Evolutionary conservation across 2,113 vertebrate species (phyloP), one percentile per base, ranked within the genome.

Genomic region (Pyrgilauda ruficollis): DNA sequence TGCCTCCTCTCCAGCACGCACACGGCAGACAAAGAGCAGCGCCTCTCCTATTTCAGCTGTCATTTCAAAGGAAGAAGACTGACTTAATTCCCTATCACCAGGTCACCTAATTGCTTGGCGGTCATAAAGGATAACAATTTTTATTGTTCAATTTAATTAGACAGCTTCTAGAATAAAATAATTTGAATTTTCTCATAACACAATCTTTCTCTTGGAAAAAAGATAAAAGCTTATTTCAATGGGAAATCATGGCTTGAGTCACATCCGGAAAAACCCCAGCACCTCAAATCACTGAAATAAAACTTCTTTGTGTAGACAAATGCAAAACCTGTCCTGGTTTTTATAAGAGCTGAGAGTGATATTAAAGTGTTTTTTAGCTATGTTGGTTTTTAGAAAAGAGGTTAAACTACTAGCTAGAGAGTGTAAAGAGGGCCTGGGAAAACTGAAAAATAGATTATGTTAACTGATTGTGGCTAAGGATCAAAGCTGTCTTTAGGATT

Each of bases 61-160:
- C 89, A 76, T 94, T 92, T 89, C 86, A 90, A 82, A 93, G 85
- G 81, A 88, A 84, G 83, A 89, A 74, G 74, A 67, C 56, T 92
- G 94, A 89, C 93, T 92, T 94, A 94, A 95, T 93, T 94, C 86
- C 61, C 70, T 77, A n/a, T 93, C 84, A 84, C 76, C 52, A 62
- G 90, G 93, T 95, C 93, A 97, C 68, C 92, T 96, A 93, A 95
- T 94, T 96, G 92, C 77, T 87, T 93, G 70, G 70, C 0, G 4
- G 77, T 94, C 93, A 87, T 87, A 83, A 89, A 93, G 72, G 85
- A 96, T 88, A 96, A 92, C 61, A 66, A 87, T 89, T 94, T 95
- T 91, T 94, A 96, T 97, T 97, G 89, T 93, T 94, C 80, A 46
- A 53, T 96, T 92, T 95, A 84, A 92, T 97, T 91, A 96, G 88